A percentile compares a stretch with the other conserved stretches of the same genome.
phyloP scores from a whole-genome alignment of 2,888 invertebrate genomes.

The Tolmerus cingulatus region DNA sequence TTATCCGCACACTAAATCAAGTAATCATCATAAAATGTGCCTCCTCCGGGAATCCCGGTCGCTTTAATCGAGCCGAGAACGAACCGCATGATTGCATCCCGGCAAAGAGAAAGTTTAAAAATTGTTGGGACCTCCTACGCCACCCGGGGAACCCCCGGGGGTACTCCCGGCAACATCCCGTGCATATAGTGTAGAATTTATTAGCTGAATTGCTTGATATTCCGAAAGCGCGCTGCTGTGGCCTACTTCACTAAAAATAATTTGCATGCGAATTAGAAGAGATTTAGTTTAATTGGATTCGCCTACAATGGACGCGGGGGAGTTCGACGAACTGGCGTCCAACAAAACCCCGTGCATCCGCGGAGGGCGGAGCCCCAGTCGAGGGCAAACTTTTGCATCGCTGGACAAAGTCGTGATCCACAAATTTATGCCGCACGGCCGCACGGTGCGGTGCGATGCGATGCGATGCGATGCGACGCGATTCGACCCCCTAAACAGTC shows the following conservation, averaged over 20 bases:
- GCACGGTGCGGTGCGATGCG: not conserved
- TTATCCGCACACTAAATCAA: not conserved
- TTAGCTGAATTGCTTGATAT: slow-evolving; percentile 7
- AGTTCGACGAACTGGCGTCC: slow-evolving; percentile 2
- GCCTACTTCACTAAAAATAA: slow-evolving; percentile 20
- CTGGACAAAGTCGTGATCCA: not conserved
- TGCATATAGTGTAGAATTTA: not conserved
- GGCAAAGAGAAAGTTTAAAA: slow-evolving; percentile 19
- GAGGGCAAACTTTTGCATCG: slow-evolving; percentile 1
- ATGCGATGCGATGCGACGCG: not conserved
- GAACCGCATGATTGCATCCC: slow-evolving; percentile 9
- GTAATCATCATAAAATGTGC: not conserved
- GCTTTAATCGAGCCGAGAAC: not conserved
- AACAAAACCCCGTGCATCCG: not conserved
- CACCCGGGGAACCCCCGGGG: too few species aligned
- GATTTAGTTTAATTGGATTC: slow-evolving; percentile 34
- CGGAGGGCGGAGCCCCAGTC: not conserved
- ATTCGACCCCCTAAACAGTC: not conserved
- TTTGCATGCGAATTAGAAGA: slow-evolving; percentile 15
- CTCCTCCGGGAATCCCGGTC: not conserved
- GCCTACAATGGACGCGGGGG: not conserved
- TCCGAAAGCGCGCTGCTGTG: slow-evolving; percentile 1
- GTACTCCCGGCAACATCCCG: not conserved
- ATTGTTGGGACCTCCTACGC: not conserved
- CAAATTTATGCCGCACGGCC: not conserved